These are phyloP conservation scores for Procapra przewalskii DNA, from an alignment of 2,113 vertebrate genomes.

Conservation along the genomic window DNA sequence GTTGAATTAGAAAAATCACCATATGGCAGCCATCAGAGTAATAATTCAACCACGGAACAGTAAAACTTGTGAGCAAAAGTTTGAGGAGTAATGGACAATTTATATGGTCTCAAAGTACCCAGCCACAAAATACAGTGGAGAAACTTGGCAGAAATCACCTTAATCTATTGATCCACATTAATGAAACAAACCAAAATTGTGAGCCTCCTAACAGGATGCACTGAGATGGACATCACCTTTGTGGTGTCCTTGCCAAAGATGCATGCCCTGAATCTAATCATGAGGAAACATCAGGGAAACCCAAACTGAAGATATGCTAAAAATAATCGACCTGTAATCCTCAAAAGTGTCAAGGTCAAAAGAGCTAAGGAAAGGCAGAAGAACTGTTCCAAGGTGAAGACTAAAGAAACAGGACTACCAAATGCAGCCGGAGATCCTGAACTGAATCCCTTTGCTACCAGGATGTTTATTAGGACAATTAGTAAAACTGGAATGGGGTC, in stretches of 20 bases:
- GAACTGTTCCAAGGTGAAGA: background rate
- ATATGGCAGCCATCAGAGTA: background rate
- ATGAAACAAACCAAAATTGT: background rate
- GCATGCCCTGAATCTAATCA: background rate
- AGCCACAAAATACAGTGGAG: background rate
- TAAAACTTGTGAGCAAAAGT: background rate
- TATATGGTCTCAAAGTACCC: background rate
- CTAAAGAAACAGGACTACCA: background rate
- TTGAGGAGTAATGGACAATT: background rate
- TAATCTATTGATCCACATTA: background rate
- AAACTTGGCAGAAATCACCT: background rate
- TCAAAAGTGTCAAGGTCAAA: background rate
- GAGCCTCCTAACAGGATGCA: background rate
- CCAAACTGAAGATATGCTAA: background rate
- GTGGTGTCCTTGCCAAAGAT: background rate
- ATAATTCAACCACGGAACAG: background rate
- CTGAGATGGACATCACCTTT: background rate
- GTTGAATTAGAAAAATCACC: background rate
- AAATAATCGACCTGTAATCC: background rate
- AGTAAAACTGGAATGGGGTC: background rate
- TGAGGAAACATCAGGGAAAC: background rate
- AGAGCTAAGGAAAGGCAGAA: background rate
- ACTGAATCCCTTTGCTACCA: background rate
- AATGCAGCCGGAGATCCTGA: background rate
- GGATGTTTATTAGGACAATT: background rate